Evolutionary conservation across 2,113 vertebrate genomes (phyloP).

Genomic region (Petaurus breviceps): DNA sequence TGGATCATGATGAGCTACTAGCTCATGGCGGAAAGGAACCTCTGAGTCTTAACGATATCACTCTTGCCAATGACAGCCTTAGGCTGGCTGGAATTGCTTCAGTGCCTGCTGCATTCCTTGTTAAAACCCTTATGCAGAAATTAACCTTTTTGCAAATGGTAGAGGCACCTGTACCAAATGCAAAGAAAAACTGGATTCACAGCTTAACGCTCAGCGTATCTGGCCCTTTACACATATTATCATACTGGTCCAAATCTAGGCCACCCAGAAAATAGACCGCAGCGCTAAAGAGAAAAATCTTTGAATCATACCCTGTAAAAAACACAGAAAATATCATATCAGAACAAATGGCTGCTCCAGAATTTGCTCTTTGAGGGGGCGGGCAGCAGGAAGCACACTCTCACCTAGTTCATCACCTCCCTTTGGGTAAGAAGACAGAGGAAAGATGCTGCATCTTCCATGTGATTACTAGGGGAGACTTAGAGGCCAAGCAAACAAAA

Average conservation of each 20-base stretch:
- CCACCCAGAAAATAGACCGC: not conserved
- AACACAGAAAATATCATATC: not conserved
- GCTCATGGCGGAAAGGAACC: not conserved
- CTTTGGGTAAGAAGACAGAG: not conserved
- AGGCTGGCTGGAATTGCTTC: not conserved
- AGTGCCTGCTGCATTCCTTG: not conserved
- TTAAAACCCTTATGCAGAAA: not conserved
- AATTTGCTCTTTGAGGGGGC: not conserved
- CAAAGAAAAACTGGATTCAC: not conserved
- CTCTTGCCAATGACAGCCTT: not conserved
- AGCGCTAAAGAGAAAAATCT: not conserved
- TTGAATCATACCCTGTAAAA: not conserved
- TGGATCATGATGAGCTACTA: conserved; percentile 37
- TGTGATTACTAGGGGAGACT: not conserved
- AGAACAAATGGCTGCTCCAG: not conserved
- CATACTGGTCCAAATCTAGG: not conserved
- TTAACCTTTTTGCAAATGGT: not conserved
- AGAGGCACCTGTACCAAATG: not conserved
- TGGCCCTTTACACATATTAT: not conserved
- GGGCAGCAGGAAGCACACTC: not conserved
- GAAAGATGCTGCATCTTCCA: not conserved
- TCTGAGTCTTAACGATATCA: not conserved
- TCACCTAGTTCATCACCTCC: not conserved
- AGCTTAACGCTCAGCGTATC: not conserved
- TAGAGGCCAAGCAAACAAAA: not conserved